These are phyloP conservation scores for Digitonthophagus gazella DNA, from an alignment of 2,888 invertebrate genomes.

Conservation along the genomic window DNA sequence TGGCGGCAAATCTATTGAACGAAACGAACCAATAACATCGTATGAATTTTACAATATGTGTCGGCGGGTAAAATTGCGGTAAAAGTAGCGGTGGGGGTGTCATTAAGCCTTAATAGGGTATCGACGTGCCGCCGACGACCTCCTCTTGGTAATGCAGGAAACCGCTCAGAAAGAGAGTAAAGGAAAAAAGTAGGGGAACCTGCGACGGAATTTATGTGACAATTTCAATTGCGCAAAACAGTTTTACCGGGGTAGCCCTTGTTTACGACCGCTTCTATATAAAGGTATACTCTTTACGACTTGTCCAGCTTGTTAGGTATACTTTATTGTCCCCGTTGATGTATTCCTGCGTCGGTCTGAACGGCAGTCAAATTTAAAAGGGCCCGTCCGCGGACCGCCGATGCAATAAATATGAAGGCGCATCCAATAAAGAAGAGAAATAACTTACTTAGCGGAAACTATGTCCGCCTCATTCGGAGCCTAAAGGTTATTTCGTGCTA, in stretches of 20 bases:
- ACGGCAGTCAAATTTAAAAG: conserved; percentile 29
- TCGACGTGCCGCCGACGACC: conserved; percentile 10
- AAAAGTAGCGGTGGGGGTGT: background rate
- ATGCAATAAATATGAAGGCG: conserved; percentile 29
- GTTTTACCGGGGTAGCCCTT: conserved; percentile 26
- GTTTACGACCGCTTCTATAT: conserved; percentile 36
- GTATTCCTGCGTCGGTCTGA: conserved; percentile 32
- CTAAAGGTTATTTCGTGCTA: conserved; percentile 9
- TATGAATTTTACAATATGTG: conserved; percentile 14
- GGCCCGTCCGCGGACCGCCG: conserved; percentile 22
- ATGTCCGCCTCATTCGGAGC: background rate
- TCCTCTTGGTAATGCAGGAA: conserved; percentile 1
- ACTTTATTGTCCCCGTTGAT: conserved; percentile 38
- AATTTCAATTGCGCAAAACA: conserved; percentile 28
- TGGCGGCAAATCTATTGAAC: conserved; percentile 6
- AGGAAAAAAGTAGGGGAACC: conserved; percentile 1
- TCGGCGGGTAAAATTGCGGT: conserved; percentile 5
- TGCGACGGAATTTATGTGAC: conserved; percentile 26
- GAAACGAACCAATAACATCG: conserved; percentile 8
- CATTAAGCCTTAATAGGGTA: conserved; percentile 13
- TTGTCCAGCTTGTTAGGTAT: conserved; percentile 39
- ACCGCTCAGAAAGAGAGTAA: background rate
- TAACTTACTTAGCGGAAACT: conserved; percentile 31
- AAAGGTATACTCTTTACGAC: conserved; percentile 37
- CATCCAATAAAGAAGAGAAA: conserved; percentile 32